These are phyloP conservation scores for Natrix natrix DNA, from an alignment of 2,797 vertebrate species.

Conservation along the genomic window DNA sequence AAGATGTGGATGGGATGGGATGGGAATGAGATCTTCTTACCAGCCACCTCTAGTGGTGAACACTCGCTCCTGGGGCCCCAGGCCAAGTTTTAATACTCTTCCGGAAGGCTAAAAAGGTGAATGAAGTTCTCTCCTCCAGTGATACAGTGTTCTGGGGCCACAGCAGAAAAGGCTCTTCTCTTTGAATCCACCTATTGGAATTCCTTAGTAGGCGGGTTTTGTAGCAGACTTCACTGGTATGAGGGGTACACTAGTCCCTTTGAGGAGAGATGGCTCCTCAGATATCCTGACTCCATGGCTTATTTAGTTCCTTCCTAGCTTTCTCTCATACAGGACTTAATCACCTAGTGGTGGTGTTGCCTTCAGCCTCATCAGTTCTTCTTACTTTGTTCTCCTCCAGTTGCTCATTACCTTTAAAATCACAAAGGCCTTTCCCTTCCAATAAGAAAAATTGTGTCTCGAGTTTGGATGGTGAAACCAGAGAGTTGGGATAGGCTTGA, in stretches of 20 bases:
- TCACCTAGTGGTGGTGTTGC: not conserved
- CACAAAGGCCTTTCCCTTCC: not conserved
- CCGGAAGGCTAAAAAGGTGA: not conserved
- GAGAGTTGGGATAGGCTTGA: not conserved
- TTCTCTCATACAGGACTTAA: not conserved
- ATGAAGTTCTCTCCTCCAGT: not conserved
- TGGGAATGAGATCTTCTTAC: not conserved
- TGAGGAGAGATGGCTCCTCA: not conserved
- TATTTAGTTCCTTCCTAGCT: not conserved
- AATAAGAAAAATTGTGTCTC: not conserved
- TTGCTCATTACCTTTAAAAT: not conserved
- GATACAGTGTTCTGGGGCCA: not conserved
- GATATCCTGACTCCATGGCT: not conserved
- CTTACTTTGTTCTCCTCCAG: not conserved
- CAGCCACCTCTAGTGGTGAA: not conserved
- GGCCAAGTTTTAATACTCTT: not conserved
- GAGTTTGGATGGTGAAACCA: not conserved
- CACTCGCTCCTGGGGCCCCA: fast-evolving
- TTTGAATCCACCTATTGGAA: not conserved
- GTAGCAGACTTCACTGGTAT: not conserved
- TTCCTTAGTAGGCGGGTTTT: not conserved
- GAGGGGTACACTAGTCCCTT: not conserved
- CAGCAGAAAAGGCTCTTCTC: not conserved
- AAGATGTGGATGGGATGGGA: not conserved
- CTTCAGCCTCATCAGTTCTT: not conserved